Evolutionary conservation across 2,888 invertebrate species (phyloP).

Genomic region (Crocallis elinguaria): DNA sequence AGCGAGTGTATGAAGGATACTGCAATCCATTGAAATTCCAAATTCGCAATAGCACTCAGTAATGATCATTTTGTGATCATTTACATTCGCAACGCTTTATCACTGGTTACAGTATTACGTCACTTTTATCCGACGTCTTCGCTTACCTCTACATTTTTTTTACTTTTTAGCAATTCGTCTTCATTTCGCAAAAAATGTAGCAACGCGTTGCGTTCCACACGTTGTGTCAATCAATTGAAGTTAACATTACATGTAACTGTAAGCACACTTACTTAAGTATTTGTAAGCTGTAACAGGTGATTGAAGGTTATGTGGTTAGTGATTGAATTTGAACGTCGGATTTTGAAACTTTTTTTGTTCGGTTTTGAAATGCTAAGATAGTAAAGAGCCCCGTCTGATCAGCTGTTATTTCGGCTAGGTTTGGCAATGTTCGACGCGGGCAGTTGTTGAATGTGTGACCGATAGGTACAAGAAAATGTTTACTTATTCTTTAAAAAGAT

Average conservation of each 20-base stretch:
- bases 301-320: conserved; percentile 2
- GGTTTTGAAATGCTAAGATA: not conserved
- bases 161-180: conserved; percentile 35
- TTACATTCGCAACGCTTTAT: not conserved
- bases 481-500: too few species aligned
- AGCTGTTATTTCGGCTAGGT: too few species aligned
- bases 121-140: not conserved
- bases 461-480: too few species aligned
- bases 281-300: not conserved
- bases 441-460: too few species aligned
- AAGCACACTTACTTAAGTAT: not conserved
- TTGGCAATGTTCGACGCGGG: too few species aligned
- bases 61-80: too few species aligned
- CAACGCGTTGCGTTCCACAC: conserved; percentile 25
- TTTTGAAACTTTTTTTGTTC: not conserved
- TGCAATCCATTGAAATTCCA: too few species aligned
- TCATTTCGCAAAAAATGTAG: conserved; percentile 31
- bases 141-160: conserved; percentile 17
- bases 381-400: too few species aligned
- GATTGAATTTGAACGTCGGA: not conserved
- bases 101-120: not conserved
- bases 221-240: conserved; percentile 40
- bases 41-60: too few species aligned
- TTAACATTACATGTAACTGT: conserved; percentile 15
- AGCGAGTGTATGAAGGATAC: too few species aligned